These are phyloP conservation scores for Phrynocephalus guinanensis DNA, from an alignment of 2,797 vertebrate species.

Conservation along the genomic window DNA sequence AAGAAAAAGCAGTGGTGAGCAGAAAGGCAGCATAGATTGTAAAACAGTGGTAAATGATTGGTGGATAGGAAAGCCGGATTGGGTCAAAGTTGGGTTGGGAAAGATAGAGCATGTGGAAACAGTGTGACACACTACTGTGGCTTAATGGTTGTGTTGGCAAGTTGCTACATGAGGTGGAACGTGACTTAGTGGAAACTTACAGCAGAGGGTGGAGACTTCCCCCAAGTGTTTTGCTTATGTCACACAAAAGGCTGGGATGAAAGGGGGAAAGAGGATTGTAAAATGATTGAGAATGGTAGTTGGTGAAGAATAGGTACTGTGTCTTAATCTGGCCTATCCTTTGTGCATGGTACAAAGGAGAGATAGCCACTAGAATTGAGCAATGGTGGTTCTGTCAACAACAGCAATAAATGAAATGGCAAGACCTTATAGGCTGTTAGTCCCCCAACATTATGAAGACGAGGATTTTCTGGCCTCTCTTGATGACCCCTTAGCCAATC, in stretches of 20 bases:
- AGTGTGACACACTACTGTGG: conserved; percentile 15
- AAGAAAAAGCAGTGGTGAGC: neutral
- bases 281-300: neutral
- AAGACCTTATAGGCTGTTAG: neutral
- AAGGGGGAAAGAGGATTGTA: neutral
- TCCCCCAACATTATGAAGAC: neutral
- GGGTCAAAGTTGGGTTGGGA: neutral
- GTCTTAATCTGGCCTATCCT: neutral
- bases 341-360: neutral
- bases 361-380: neutral
- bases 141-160: conserved; percentile 12
- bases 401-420: neutral
- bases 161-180: conserved; percentile 19
- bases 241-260: neutral
- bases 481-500: neutral
- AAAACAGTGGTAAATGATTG: neutral
- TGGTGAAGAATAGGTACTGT: neutral
- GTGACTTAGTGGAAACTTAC: conserved; percentile 28
- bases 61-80: neutral
- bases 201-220: neutral
- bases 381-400: neutral
- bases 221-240: neutral
- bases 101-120: conserved; percentile 4
- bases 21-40: neutral
- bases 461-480: neutral